Conservation (phyloP, 2,113 vertebrate species). For the Neogale vison region DNA sequence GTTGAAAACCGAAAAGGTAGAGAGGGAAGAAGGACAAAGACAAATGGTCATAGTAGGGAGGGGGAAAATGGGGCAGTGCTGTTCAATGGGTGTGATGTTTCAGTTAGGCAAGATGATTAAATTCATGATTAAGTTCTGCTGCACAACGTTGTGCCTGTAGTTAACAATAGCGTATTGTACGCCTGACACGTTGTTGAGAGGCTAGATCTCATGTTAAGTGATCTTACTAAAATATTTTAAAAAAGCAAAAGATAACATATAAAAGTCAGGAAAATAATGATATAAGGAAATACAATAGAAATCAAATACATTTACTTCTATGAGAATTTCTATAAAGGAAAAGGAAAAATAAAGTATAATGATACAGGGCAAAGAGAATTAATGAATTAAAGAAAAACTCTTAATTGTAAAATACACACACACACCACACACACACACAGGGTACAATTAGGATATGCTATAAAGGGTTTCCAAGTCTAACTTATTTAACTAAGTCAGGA, state of each 20-base stretch:
- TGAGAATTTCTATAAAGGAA: conserved; percentile 74
- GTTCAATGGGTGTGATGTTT: background rate
- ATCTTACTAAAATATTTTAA: background rate
- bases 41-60: background rate
- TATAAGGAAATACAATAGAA: conserved; percentile 47
- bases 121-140: background rate
- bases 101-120: background rate
- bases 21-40: background rate
- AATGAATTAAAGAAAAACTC: conserved; percentile 74
- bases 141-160: background rate
- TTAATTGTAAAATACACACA: conserved; percentile 40
- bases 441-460: background rate
- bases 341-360: conserved; percentile 73
- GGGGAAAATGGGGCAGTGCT: background rate
- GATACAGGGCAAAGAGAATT: conserved; percentile 71
- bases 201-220: background rate
- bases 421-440: background rate
- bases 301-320: conserved; percentile 66
- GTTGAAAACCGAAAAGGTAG: background rate
- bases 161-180: background rate
- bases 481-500: background rate
- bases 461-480: background rate
- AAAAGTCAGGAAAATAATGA: background rate
- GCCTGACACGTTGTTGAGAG: background rate
- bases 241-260: background rate